phyloP scores from a whole-genome alignment of 2,113 vertebrate species.

The Sus scrofa region T2T-Sscrofa CM000818.6:126728501-126729000 shows the following conservation, averaged over 20 bases:
- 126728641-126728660: neutral
- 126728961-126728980: neutral
- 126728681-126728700: neutral
- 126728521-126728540: no score
- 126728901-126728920: neutral
- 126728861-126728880: neutral
- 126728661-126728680: accelerated
- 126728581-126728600: neutral
- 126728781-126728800: neutral
- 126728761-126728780: accelerated
- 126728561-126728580: neutral
- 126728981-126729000: neutral
- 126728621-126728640: neutral
- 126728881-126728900: slow-evolving; percentile 58
- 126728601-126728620: neutral
- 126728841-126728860: slow-evolving; percentile 55
- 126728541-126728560: no score
- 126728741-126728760: neutral
- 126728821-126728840: neutral
- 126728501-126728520: neutral
- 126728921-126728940: neutral
- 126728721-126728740: no score
- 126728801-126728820: neutral
- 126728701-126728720: accelerated
- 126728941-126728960: slow-evolving; percentile 10